A percentile compares a stretch with the other conserved stretches of the same genome.
Evolutionary conservation across 2,113 vertebrate genomes (phyloP).

Genomic region (Petrocephalus zakoni): DNA sequence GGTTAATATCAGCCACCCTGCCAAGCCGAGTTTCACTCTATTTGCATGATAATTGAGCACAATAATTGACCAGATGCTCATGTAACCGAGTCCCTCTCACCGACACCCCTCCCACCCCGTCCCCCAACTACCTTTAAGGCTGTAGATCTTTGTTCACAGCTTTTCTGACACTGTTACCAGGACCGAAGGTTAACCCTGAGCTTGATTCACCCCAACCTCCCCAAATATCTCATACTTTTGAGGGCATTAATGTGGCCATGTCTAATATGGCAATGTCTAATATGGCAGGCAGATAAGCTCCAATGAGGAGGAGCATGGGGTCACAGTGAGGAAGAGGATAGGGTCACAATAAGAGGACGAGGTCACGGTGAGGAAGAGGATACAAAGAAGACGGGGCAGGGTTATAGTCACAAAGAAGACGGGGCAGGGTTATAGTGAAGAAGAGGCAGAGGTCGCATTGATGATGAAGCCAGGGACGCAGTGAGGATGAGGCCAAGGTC

Average conservation of each 20-base stretch:
- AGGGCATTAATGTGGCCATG: not conserved
- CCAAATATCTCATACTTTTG: not conserved
- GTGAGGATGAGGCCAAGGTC: no score
- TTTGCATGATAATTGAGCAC: constrained; percentile 14
- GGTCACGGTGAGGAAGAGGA: not conserved
- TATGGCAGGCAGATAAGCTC: not conserved
- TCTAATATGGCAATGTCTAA: not conserved
- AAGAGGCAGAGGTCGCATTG: no score
- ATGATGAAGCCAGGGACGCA: no score
- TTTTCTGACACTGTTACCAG: not conserved
- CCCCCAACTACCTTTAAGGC: not conserved
- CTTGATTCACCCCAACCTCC: not conserved
- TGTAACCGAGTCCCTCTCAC: not conserved
- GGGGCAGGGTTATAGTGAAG: no score
- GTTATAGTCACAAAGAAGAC: no score
- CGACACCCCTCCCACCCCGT: no score
- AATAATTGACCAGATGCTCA: constrained; percentile 1
- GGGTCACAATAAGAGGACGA: not conserved
- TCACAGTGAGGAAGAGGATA: not conserved
- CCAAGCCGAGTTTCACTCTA: not conserved
- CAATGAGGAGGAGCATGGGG: not conserved
- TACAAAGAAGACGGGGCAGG: no score
- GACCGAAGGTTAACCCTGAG: not conserved
- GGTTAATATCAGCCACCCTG: not conserved
- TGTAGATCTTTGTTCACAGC: not conserved